Base-by-base conservation (phyloP, 2,888 invertebrate species). In the Branchinecta sandiegonensis region DNA sequence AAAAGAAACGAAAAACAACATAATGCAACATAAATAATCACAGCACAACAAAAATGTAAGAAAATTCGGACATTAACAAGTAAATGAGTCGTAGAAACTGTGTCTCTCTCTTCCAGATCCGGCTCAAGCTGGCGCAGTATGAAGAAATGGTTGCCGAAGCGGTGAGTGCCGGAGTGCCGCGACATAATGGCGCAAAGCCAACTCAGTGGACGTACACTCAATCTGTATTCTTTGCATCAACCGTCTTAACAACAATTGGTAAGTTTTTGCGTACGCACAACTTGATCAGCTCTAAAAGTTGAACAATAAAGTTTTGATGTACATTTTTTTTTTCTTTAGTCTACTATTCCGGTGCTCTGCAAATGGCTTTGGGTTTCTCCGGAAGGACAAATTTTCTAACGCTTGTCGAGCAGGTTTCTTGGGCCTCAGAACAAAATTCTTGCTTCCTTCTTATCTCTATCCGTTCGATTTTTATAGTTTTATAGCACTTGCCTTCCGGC, bases 211-310 rank as follows among this genome's bases (percentile, higher is more conserved):
- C 86, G 74, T 84, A 86, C 74, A 78, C 89, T 66, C 89, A 90
- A 78, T 87, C 90, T 7, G 87, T 91, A 64, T 92, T 92, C 79
- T 92, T 92, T 77, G 89, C 91, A 13, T 90, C 91, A 47, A 92
- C 92, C 67, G 90, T 93, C 73, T 84, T 92, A 76, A 92, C 92
- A 69, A 93, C 92, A 68, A 92, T 93, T 79, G 92, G 91, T 90
- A 81, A 77, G 78, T 73, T 11, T 6, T 37, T 37, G 37, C 4
- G 37, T 1, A 37, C n/a, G 11, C n/a, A 56, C 8, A 56, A 14
- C 17, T 10, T 56, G 9, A 17, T 14, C 8, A 10, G 56, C 8
- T 56, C 56, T 14, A 1, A 56, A 56, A 8, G 14, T 56, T 14
- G 17, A n/a, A 10, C 9, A 56, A 17, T 14, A 56, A 56, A 9